phyloP scores from a whole-genome alignment of 2,888 invertebrate species.

The Elegia similella region DNA sequence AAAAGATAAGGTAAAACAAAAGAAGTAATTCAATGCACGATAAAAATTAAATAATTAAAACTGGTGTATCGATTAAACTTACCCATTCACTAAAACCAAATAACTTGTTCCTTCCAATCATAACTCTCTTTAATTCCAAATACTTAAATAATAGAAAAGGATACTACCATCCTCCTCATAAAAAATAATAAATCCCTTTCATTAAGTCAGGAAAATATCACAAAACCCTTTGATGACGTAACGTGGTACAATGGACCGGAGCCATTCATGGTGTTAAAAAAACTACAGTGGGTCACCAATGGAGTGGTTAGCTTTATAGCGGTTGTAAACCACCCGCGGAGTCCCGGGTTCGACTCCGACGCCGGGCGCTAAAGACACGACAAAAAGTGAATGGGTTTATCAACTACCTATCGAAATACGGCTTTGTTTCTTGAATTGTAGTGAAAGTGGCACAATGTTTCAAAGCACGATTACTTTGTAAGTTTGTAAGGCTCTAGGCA shows the following conservation, averaged over 20 bases:
- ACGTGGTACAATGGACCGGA: slow-evolving; percentile 47
- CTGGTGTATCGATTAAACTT: too few species aligned
- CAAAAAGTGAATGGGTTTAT: slow-evolving; percentile 43
- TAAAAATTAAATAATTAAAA: too few species aligned
- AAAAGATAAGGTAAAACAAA: too few species aligned
- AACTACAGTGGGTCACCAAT: slow-evolving; percentile 51
- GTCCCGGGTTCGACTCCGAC: slow-evolving; percentile 37
- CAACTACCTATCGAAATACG: slow-evolving; percentile 36
- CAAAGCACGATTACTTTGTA: slow-evolving; percentile 4
- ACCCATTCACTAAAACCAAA: background rate
- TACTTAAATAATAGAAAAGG: background rate
- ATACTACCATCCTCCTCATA: background rate
- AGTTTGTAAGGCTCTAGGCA: background rate
- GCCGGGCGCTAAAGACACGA: slow-evolving; percentile 44
- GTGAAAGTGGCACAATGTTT: slow-evolving; percentile 23
- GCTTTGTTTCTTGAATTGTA: slow-evolving; percentile 13
- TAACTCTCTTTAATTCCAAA: background rate
- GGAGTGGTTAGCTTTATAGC: slow-evolving; percentile 64
- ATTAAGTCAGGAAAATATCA: background rate
- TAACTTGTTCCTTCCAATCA: background rate
- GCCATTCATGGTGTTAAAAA: slow-evolving; percentile 38
- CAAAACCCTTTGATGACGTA: slow-evolving; percentile 25
- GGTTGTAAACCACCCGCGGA: slow-evolving; percentile 71
- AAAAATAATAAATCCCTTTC: slow-evolving; percentile 7
- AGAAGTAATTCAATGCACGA: too few species aligned